Conservation (phyloP, 2,113 vertebrate genomes). For the Nanorana parkeri region DNA sequence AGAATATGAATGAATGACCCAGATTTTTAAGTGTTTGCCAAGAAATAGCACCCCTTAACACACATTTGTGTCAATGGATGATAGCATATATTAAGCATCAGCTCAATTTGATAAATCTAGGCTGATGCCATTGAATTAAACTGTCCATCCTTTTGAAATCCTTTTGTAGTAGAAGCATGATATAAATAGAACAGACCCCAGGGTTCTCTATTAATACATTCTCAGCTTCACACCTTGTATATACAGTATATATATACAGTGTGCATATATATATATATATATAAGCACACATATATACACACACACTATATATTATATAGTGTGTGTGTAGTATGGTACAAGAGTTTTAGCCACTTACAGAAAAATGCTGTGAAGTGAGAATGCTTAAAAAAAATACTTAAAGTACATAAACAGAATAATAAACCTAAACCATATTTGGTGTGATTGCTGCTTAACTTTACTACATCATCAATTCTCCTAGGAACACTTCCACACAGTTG, state of each 20-base stretch:
- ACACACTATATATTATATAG: background rate
- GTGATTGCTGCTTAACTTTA: no score
- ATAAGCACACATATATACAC: background rate
- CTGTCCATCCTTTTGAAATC: background rate
- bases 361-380: no score
- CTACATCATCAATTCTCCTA: no score
- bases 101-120: slow-evolving; percentile 21
- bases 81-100: background rate
- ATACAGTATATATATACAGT: background rate
- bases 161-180: slow-evolving; percentile 7
- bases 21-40: slow-evolving; percentile 4
- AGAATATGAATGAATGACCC: slow-evolving; percentile 16
- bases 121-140: slow-evolving; percentile 13
- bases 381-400: no score
- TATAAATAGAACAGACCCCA: slow-evolving; percentile 5
- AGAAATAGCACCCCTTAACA: background rate
- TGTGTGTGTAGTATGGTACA: no score
- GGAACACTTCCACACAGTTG: no score
- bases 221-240: background rate
- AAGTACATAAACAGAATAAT: no score
- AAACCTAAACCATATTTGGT: no score
- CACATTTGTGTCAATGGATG: slow-evolving; percentile 25
- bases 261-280: background rate
- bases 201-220: background rate
- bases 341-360: no score